Percentiles rank a stretch among this genome's conserved stretches.
Conservation (phyloP, 2,797 vertebrate genomes). For the Hapalemur alaotrensis region DNA sequence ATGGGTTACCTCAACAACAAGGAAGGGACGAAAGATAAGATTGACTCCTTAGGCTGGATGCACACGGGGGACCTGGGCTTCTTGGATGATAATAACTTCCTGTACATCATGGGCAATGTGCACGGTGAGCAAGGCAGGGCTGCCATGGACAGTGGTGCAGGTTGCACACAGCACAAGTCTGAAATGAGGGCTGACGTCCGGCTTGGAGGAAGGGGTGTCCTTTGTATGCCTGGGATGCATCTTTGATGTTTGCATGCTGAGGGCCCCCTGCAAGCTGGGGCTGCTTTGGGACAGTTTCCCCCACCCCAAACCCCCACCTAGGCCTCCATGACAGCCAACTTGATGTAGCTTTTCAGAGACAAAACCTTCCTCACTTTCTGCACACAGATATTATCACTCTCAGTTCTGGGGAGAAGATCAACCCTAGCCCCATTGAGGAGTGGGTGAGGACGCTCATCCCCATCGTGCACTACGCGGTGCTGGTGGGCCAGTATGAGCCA, state of each 20-base stretch:
- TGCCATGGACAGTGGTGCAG: neutral
- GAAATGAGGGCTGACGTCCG: neutral
- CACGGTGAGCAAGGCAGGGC: conserved; percentile 84
- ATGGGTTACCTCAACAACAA: conserved; percentile 95
- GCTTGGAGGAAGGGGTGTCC: rapidly evolving
- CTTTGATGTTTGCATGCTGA: neutral
- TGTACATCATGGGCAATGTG: conserved; percentile 91
- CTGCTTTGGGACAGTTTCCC: neutral
- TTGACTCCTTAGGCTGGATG: conserved; percentile 92
- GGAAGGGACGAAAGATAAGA: conserved; percentile 87
- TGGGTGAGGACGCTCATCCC: conserved; percentile 90
- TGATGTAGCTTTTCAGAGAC: neutral
- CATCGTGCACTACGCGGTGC: conserved; percentile 91
- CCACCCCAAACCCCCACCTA: rapidly evolving
- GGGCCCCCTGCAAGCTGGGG: neutral
- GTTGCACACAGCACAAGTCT: neutral
- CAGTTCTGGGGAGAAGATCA: conserved; percentile 92
- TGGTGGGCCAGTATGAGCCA: conserved; percentile 94
- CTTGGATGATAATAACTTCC: conserved; percentile 88
- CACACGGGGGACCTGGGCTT: conserved; percentile 93
- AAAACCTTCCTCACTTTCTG: rapidly evolving
- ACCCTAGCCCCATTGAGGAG: conserved; percentile 91
- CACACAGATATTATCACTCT: conserved; percentile 92
- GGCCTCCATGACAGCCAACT: rapidly evolving
- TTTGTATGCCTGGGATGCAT: neutral